phyloP scores from a whole-genome alignment of 2,888 invertebrate species.

The Leptogaster cylindrica region DNA sequence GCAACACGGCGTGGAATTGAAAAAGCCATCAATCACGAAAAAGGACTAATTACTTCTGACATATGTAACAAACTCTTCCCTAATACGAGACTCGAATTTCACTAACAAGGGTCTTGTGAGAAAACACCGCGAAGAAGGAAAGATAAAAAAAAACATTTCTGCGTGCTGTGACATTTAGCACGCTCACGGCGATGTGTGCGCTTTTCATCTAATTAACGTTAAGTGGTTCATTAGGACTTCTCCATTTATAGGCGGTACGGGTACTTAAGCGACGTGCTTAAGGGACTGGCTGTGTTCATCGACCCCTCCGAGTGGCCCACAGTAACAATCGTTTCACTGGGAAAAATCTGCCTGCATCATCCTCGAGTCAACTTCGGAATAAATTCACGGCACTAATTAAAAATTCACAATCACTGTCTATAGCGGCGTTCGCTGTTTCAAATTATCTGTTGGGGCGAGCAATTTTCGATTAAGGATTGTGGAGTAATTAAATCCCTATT shows the following conservation, averaged over 20 bases:
- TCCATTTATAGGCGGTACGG: constrained; percentile 12
- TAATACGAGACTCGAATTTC: not conserved
- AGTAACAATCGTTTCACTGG: no score
- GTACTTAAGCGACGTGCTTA: no score
- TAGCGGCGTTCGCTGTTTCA: no score
- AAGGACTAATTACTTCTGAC: constrained; percentile 47
- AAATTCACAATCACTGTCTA: no score
- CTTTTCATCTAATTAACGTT: constrained; percentile 47
- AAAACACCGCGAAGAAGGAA: not conserved
- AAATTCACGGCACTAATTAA: no score
- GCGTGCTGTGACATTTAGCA: constrained; percentile 37
- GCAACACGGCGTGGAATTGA: constrained; percentile 46
- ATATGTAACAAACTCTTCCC: constrained; percentile 43
- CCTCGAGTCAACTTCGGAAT: no score
- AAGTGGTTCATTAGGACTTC: constrained; percentile 45
- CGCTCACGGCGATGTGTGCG: constrained; percentile 32
- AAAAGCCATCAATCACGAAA: constrained; percentile 47
- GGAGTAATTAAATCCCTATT: no score
- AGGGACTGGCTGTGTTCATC: no score
- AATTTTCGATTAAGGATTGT: no score
- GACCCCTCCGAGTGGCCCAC: no score
- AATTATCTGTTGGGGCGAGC: no score
- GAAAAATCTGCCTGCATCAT: no score
- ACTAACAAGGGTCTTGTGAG: constrained; percentile 13
- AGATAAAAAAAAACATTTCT: not conserved